Conservation (phyloP, 2,797 vertebrate species). For the Champsocephalus esox region DNA sequence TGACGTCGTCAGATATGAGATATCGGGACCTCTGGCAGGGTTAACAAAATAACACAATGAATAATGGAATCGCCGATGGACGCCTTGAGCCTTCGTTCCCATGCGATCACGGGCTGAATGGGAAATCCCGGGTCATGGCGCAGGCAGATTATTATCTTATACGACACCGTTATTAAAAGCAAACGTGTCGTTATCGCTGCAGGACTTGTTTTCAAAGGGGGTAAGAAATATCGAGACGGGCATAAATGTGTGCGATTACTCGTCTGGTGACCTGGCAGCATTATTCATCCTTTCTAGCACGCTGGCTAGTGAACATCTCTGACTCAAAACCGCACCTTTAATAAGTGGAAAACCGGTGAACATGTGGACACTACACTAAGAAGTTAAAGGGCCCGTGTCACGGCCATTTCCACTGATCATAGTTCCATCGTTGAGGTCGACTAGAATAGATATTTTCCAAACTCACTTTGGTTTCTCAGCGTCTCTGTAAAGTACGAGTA, state of each 20-base stretch:
- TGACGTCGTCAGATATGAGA: not conserved
- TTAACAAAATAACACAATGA: slow-evolving; percentile 11
- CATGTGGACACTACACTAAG: no score
- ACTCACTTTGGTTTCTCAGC: no score
- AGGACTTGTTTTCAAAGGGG: slow-evolving; percentile 38
- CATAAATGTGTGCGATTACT: slow-evolving; percentile 46
- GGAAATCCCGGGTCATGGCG: slow-evolving; percentile 20
- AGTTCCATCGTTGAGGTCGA: no score
- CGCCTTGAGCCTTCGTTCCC: slow-evolving; percentile 19
- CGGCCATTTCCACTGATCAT: no score
- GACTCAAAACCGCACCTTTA: slow-evolving; percentile 19
- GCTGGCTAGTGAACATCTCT: slow-evolving; percentile 12
- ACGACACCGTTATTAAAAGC: slow-evolving; percentile 31
- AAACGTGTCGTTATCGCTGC: slow-evolving; percentile 8
- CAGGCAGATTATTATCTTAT: slow-evolving; percentile 20
- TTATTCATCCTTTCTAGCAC: slow-evolving; percentile 31
- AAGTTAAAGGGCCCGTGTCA: no score
- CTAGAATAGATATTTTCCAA: no score
- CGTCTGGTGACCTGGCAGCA: slow-evolving; percentile 52
- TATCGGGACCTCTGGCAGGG: not conserved
- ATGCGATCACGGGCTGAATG: slow-evolving; percentile 42
- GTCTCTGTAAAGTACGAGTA: no score
- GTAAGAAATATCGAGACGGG: slow-evolving; percentile 37
- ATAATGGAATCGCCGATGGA: slow-evolving; percentile 31
- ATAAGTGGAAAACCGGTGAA: not conserved